These are phyloP conservation scores for Sebastiscus tertius DNA, from an alignment of 2,797 vertebrate species.

Conservation along the genomic window DNA sequence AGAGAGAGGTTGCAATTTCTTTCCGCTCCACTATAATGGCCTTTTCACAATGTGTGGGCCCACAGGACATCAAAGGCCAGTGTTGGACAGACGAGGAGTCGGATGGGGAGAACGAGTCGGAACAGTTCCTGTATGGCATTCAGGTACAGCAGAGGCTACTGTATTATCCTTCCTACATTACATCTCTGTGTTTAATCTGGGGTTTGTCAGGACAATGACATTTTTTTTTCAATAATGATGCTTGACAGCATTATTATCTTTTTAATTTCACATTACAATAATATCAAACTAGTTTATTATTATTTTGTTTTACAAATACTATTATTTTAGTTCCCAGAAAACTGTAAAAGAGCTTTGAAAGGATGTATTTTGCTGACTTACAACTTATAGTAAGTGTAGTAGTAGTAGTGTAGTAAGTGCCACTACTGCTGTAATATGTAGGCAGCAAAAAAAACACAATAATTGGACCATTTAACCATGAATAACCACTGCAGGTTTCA, in stretches of 20 bases:
- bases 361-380: background rate
- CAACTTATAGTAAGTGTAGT: no score
- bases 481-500: background rate
- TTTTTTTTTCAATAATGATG: background rate
- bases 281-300: background rate
- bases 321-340: background rate
- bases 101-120: conserved; percentile 97
- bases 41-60: conserved; percentile 64
- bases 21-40: conserved; percentile 56
- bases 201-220: background rate
- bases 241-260: background rate
- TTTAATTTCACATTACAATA: background rate
- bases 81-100: conserved; percentile 99
- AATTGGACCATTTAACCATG: background rate
- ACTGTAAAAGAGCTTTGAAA: background rate
- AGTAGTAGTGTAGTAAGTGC: no score
- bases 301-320: background rate
- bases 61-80: conserved; percentile 96
- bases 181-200: background rate
- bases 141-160: conserved; percentile 82
- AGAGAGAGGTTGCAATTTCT: conserved; percentile 48
- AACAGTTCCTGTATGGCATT: conserved; percentile 97
- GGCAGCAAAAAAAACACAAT: background rate
- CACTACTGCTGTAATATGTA: background rate
- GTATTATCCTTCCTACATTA: background rate